These are phyloP conservation scores for Paramisgurnus dabryanus DNA, from an alignment of 2,113 vertebrate species.

Conservation along the genomic window DNA sequence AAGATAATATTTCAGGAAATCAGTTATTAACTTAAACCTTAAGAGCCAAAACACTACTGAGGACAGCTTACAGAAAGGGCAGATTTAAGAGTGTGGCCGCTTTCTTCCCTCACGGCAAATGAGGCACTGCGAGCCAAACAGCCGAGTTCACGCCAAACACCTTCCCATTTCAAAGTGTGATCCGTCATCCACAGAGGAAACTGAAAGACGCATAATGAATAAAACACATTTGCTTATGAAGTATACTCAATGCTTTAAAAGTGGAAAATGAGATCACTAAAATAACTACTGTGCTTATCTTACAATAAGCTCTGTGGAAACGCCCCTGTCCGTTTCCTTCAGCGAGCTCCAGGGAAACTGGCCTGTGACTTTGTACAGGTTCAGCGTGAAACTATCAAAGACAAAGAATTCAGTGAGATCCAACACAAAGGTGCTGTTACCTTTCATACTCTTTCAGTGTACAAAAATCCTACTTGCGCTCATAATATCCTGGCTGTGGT, in stretches of 20 bases:
- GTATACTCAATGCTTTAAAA: neutral
- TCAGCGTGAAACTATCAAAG: conserved; percentile 84
- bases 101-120: conserved; percentile 92
- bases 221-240: neutral
- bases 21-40: neutral
- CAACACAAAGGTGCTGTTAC: neutral
- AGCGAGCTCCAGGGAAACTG: conserved; percentile 98
- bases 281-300: conserved; percentile 50
- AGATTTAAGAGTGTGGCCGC: conserved; percentile 93
- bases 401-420: neutral
- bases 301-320: conserved; percentile 89
- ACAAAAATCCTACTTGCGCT: conserved; percentile 85
- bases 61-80: conserved; percentile 82
- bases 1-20: neutral
- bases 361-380: conserved; percentile 93
- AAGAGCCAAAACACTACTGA: neutral
- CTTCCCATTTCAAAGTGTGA: conserved; percentile 94
- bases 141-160: conserved; percentile 92
- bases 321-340: conserved; percentile 90
- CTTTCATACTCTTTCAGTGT: neutral
- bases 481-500: conserved; percentile 88
- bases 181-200: conserved; percentile 88
- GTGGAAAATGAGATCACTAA: neutral
- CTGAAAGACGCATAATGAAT: conserved; percentile 61
- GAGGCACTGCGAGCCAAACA: conserved; percentile 91